These are phyloP conservation scores for Carettochelys insculpta DNA, from an alignment of 2,113 vertebrate species.

Conservation along the genomic window DNA sequence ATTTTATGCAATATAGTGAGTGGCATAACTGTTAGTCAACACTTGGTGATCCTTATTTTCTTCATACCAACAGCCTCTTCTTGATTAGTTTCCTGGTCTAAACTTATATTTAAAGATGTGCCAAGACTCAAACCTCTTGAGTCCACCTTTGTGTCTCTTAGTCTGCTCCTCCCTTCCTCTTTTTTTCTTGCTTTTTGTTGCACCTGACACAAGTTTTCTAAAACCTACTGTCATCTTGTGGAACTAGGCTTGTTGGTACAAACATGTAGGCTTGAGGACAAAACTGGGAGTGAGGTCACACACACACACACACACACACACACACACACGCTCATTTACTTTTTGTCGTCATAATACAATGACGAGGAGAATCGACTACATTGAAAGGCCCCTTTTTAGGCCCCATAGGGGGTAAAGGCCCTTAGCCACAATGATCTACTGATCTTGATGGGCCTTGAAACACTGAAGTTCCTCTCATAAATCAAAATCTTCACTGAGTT, in stretches of 20 bases:
- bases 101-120: neutral
- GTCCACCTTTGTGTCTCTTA: neutral
- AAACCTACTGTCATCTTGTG: neutral
- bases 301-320: no score
- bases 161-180: neutral
- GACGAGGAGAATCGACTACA: neutral
- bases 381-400: neutral
- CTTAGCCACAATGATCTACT: neutral
- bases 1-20: neutral
- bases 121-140: neutral
- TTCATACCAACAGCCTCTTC: neutral
- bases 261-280: neutral
- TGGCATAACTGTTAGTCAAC: neutral
- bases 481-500: neutral
- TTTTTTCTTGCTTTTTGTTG: neutral
- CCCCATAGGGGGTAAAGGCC: neutral
- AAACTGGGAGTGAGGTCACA: neutral
- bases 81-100: neutral
- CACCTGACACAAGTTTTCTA: neutral
- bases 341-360: neutral
- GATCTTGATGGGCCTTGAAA: neutral
- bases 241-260: neutral
- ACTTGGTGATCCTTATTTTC: neutral
- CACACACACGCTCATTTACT: no score
- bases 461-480: neutral